phyloP scores from a whole-genome alignment of 2,888 invertebrate species.

The Calephelis perditalis region DNA sequence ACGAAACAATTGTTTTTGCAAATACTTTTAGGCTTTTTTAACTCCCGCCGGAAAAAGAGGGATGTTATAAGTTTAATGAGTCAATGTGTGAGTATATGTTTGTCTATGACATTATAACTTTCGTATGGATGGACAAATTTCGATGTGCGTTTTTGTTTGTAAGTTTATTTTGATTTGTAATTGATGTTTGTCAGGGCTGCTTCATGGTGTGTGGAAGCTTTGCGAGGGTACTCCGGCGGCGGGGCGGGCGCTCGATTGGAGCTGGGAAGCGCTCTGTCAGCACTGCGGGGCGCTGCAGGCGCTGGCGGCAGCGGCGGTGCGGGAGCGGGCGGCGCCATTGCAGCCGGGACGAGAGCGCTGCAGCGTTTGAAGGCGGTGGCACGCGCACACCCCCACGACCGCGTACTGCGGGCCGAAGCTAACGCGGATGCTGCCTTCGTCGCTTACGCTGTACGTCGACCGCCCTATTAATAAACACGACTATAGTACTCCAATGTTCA shows the following conservation, averaged over 20 bases:
- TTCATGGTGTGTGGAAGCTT: slow-evolving; percentile 94
- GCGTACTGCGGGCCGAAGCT: slow-evolving; percentile 63
- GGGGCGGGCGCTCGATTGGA: slow-evolving; percentile 87
- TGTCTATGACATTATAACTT: too few relatives aligned
- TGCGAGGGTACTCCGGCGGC: slow-evolving; percentile 93
- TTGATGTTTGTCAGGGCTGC: slow-evolving; percentile 60
- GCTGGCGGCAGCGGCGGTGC: slow-evolving; percentile 35
- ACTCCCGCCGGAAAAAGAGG: too few relatives aligned
- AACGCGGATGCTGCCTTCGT: slow-evolving; percentile 69
- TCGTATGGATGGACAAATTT: too few relatives aligned
- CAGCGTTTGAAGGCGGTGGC: slow-evolving; percentile 64
- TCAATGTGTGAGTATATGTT: too few relatives aligned
- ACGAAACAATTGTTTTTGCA: too few relatives aligned
- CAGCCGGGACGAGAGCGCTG: slow-evolving; percentile 37
- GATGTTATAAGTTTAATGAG: too few relatives aligned
- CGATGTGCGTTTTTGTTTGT: too few relatives aligned
- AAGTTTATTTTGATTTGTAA: slow-evolving; percentile 16
- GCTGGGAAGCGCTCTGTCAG: slow-evolving; percentile 90
- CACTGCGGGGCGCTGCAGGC: slow-evolving; percentile 87
- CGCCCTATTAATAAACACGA: too few relatives aligned
- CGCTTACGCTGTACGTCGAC: slow-evolving; percentile 54
- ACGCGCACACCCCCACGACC: slow-evolving; percentile 59
- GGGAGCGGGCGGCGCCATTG: slow-evolving; percentile 25
- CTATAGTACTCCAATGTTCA: too few relatives aligned
- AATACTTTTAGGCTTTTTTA: too few relatives aligned